Percentiles rank a stretch among this genome's conserved stretches.
Evolutionary conservation across 2,888 invertebrate species (phyloP).

Genomic region (Schizotus pectinicornis): DNA sequence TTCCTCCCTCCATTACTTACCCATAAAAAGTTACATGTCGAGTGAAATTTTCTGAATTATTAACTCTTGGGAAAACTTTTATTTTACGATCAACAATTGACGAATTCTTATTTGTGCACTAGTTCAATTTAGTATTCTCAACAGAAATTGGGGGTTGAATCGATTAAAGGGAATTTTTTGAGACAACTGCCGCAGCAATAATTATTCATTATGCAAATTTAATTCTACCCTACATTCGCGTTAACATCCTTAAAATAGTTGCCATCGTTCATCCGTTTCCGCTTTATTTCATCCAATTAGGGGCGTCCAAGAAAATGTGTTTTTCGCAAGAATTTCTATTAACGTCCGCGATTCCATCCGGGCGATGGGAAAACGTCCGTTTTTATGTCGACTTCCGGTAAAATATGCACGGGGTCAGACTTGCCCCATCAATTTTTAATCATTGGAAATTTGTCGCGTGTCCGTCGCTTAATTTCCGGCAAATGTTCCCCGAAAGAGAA

Average conservation of each 20-base stretch:
- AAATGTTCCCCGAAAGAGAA: too few species aligned
- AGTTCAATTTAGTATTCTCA: too few species aligned
- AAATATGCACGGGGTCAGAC: not conserved
- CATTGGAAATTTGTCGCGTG: too few species aligned
- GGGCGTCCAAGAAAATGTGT: constrained; percentile 2
- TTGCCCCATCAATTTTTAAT: too few species aligned
- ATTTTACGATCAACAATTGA: too few species aligned
- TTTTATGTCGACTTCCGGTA: constrained; percentile 9
- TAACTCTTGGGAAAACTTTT: not conserved
- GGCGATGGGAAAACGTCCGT: constrained; percentile 7
- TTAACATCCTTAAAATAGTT: constrained; percentile 2
- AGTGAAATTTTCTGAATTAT: constrained; percentile 17
- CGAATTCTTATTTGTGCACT: not conserved
- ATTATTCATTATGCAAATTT: constrained; percentile 14
- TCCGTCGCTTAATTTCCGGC: too few species aligned
- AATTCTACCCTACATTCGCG: constrained; percentile 1
- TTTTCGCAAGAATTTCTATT: constrained; percentile 17
- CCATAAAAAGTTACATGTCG: constrained; percentile 10
- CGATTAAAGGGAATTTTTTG: not conserved
- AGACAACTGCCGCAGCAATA: constrained; percentile 2
- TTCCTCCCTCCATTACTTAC: constrained; percentile 10
- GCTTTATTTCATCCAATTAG: constrained; percentile 14
- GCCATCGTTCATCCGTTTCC: constrained; percentile 4
- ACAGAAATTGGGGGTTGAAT: too few species aligned
- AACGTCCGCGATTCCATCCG: constrained; percentile 13